Evolutionary conservation across 1,140 invertebrate genomes (phyloP).

Genomic region (Nephila pilipes): DNA sequence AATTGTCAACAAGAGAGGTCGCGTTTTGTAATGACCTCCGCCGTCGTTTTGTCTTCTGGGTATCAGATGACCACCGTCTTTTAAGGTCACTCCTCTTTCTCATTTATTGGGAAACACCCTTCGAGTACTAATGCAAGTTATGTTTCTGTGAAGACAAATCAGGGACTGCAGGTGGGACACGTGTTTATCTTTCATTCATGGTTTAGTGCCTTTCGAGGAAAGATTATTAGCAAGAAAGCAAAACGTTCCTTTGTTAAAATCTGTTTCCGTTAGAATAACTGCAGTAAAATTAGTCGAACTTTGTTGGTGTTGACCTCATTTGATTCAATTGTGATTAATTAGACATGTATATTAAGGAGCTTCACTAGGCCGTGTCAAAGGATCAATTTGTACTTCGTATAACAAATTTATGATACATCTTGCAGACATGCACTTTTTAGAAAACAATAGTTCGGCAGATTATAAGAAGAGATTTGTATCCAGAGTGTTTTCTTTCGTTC

Average conservation of each 20-base stretch:
- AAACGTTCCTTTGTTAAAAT: neutral
- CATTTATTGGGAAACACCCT: neutral
- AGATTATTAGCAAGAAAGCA: neutral
- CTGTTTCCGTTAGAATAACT: no score
- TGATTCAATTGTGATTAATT: no score
- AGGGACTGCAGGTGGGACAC: neutral
- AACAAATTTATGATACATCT: no score
- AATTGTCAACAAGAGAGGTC: neutral
- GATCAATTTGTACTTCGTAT: no score
- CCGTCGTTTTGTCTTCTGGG: neutral
- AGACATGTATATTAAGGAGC: no score
- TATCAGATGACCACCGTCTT: conserved; percentile 17
- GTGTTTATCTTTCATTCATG: neutral
- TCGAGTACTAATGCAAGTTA: neutral
- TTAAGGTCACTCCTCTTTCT: neutral
- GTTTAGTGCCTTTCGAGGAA: neutral
- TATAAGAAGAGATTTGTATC: no score
- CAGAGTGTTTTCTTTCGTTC: no score
- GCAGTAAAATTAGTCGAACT: no score
- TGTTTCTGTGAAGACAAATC: neutral
- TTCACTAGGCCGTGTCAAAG: no score
- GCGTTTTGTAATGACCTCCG: neutral
- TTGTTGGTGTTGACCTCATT: no score
- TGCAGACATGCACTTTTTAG: no score
- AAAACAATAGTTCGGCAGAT: no score